Conservation (phyloP, 2,113 vertebrate genomes). For the Odocoileus virginianus region DNA sequence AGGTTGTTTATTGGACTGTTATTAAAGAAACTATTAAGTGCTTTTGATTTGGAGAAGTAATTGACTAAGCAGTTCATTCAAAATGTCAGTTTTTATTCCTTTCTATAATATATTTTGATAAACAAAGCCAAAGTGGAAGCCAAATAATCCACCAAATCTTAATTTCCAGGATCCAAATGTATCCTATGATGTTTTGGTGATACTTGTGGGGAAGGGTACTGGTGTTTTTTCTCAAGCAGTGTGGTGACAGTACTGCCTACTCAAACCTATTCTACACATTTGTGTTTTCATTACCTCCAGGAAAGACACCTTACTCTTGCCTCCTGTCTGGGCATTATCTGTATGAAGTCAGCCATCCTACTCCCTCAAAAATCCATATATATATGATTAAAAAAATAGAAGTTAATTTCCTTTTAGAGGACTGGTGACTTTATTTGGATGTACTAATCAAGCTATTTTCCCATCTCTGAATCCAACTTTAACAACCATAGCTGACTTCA, state of each 20-base stretch:
- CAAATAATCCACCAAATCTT: neutral
- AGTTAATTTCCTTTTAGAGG: neutral
- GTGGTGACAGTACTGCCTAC: too few relatives aligned
- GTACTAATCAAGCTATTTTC: neutral
- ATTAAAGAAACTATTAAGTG: neutral
- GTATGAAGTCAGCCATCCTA: neutral
- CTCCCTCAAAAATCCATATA: neutral
- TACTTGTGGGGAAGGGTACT: neutral
- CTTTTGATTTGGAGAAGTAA: neutral
- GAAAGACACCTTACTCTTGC: neutral
- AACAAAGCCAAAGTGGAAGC: neutral
- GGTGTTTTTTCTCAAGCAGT: neutral
- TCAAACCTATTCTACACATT: neutral
- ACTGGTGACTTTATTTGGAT: neutral
- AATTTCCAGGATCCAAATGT: neutral
- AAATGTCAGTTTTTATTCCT: neutral
- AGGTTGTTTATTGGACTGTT: neutral
- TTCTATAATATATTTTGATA: neutral
- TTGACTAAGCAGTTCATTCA: neutral
- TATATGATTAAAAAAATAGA: neutral
- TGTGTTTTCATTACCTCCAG: neutral
- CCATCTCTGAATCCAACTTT: neutral
- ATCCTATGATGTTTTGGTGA: neutral
- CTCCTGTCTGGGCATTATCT: neutral
- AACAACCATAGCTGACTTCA: constrained; percentile 32